These are phyloP conservation scores for Plestiodon gilberti DNA, from an alignment of 2,113 vertebrate species.

Conservation along the genomic window DNA sequence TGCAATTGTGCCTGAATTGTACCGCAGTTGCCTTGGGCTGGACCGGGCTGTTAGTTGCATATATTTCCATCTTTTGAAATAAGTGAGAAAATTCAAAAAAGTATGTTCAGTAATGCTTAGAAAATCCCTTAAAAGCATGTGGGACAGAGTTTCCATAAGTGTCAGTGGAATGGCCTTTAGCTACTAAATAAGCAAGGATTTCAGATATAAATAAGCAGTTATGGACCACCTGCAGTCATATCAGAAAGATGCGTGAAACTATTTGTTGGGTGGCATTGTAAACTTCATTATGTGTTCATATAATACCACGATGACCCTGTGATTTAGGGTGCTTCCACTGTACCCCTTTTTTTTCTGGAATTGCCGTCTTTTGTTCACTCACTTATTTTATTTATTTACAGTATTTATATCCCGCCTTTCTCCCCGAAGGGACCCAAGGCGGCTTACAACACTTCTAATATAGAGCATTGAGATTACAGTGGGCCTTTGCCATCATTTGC, in stretches of 20 bases:
- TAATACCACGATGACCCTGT: neutral
- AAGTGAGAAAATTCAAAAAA: neutral
- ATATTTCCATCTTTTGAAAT: constrained; percentile 6
- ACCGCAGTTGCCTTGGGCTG: no score
- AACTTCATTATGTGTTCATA: neutral
- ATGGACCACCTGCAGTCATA: neutral
- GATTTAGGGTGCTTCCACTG: no score
- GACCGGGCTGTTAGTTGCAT: no score
- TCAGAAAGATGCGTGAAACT: neutral
- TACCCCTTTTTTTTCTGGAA: no score
- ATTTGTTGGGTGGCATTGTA: neutral
- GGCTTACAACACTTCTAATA: no score
- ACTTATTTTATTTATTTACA: no score
- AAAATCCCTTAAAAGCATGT: neutral
- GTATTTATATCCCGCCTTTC: no score
- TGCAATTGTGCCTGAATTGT: no score
- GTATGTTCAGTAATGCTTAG: neutral
- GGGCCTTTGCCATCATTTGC: no score
- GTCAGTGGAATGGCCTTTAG: neutral
- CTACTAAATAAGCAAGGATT: neutral
- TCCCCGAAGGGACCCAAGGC: no score
- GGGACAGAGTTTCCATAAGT: neutral
- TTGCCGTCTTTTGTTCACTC: no score
- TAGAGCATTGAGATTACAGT: no score
- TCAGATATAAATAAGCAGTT: neutral